Evolutionary conservation across 2,888 invertebrate genomes (phyloP).

Genomic region (Ectobius pallidus): DNA sequence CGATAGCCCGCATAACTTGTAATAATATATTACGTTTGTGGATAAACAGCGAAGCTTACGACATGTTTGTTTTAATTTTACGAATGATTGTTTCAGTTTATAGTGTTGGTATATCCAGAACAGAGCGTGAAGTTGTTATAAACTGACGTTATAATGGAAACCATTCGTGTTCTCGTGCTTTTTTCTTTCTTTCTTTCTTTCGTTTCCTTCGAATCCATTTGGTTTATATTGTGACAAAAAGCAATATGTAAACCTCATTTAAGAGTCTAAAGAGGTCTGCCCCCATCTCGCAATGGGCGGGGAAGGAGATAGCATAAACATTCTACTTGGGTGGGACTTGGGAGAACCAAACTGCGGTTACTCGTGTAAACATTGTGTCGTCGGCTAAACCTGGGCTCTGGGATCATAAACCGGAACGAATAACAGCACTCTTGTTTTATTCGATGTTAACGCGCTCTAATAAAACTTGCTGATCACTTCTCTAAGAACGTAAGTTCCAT

Average conservation of each 20-base stretch:
- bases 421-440: too few species aligned
- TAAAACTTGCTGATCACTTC: too few species aligned
- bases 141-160: too few species aligned
- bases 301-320: not conserved
- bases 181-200: not conserved
- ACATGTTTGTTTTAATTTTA: too few species aligned
- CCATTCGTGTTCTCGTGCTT: not conserved
- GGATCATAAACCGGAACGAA: not conserved
- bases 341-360: not conserved
- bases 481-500: too few species aligned
- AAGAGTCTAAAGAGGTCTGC: not conserved
- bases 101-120: too few species aligned
- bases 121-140: too few species aligned
- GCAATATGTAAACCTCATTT: slow-evolving; percentile 12
- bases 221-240: slow-evolving; percentile 20
- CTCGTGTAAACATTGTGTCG: not conserved
- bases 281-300: too few species aligned
- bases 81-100: not conserved
- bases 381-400: not conserved
- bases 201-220: not conserved
- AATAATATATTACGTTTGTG: too few species aligned
- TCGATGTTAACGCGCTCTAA: too few species aligned
- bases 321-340: slow-evolving; percentile 20
- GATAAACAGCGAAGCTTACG: too few species aligned
- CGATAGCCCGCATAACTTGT: too few species aligned